Percentiles rank a stretch among this genome's conserved stretches.
Conservation (phyloP, 2,888 invertebrate genomes). For the Drosophila mayaguana region DNA sequence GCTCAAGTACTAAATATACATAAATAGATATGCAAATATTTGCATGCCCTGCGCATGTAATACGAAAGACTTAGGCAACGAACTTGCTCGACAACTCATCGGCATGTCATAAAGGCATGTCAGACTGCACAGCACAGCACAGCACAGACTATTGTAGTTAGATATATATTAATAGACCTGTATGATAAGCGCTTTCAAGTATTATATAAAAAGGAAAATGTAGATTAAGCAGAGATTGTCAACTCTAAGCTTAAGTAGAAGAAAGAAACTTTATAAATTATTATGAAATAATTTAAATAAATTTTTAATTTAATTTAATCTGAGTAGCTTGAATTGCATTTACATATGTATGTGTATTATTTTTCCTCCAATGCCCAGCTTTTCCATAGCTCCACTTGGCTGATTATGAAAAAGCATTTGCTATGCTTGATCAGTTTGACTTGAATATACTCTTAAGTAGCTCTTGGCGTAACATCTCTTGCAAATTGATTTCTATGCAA, state of each 20-base stretch:
- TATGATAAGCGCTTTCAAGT: not conserved
- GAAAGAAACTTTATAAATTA: too few relatives aligned
- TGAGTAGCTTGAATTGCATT: not conserved
- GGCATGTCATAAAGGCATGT: slow-evolving; percentile 66
- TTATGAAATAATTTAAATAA: too few relatives aligned
- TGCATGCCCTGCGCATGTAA: slow-evolving; percentile 53
- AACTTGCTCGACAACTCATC: slow-evolving; percentile 68
- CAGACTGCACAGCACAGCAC: slow-evolving; percentile 15
- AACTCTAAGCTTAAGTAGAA: too few relatives aligned
- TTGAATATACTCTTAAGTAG: slow-evolving; percentile 3
- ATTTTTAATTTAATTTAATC: not conserved
- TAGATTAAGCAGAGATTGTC: not conserved
- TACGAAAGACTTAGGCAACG: slow-evolving; percentile 77
- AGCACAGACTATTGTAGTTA: slow-evolving; percentile 6
- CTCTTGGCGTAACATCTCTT: slow-evolving; percentile 38
- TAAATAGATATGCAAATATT: slow-evolving; percentile 75
- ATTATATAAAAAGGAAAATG: not conserved
- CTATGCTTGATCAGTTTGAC: not conserved
- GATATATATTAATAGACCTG: slow-evolving; percentile 4
- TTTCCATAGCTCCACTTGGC: not conserved
- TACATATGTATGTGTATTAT: not conserved
- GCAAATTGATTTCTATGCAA: slow-evolving; percentile 82
- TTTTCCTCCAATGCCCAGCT: not conserved
- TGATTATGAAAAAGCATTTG: not conserved
- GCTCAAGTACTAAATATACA: slow-evolving; percentile 32